A percentile compares a stretch with the other conserved stretches of the same genome.
These are phyloP conservation scores for Oligia latruncula DNA, from an alignment of 2,888 invertebrate genomes.

Conservation along the genomic window DNA sequence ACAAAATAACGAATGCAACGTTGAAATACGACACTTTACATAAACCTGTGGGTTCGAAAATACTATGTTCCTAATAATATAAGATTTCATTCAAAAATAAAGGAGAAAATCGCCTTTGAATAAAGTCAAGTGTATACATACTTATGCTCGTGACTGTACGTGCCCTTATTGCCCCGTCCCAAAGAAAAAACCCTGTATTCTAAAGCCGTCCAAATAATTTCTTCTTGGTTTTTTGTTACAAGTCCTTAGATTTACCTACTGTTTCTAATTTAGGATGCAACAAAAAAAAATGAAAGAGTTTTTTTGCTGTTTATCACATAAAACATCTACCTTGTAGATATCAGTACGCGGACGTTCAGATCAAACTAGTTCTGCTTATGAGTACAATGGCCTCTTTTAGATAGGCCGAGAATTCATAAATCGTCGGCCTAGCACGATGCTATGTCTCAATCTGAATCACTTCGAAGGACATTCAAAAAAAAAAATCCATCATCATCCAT, in stretches of 20 bases:
- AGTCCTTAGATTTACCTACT: slow-evolving; percentile 2
- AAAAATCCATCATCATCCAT: too few species aligned
- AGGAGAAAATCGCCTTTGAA: too few species aligned
- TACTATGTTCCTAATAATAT: too few species aligned
- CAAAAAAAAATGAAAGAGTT: slow-evolving; percentile 13
- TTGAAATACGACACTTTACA: too few species aligned
- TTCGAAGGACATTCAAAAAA: too few species aligned
- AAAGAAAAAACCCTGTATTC: neutral
- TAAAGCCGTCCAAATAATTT: neutral
- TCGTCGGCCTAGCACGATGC: neutral
- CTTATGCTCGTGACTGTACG: too few species aligned
- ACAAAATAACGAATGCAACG: too few species aligned
- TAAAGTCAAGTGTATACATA: too few species aligned
- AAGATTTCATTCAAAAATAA: too few species aligned
- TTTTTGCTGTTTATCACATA: slow-evolving; percentile 49
- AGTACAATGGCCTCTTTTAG: slow-evolving; percentile 59
- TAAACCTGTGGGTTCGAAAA: too few species aligned
- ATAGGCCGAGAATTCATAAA: slow-evolving; percentile 16
- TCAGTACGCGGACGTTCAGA: slow-evolving; percentile 16
- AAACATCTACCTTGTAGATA: slow-evolving; percentile 42
- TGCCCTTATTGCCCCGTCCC: neutral
- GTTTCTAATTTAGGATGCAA: fast-evolving
- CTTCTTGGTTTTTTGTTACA: neutral
- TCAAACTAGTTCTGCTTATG: slow-evolving; percentile 48
- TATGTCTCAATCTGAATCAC: neutral